Evolutionary conservation across 2,888 invertebrate species (phyloP).

Genomic region (Apeira syringaria): DNA sequence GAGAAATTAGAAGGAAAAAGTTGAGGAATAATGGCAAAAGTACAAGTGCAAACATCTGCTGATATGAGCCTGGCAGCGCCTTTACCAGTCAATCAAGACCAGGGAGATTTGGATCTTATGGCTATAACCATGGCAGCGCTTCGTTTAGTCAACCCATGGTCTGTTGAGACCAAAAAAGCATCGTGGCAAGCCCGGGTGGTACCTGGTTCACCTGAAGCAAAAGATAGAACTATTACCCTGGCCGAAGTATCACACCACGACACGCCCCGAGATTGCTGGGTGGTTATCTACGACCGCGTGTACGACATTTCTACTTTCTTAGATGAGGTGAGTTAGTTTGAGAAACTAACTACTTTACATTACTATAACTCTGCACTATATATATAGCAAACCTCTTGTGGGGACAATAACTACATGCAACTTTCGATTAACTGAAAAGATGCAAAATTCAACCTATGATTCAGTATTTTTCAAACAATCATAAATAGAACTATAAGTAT

Average conservation of each 20-base stretch:
- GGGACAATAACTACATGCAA: too few relatives aligned
- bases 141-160: constrained; percentile 71
- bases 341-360: too few relatives aligned
- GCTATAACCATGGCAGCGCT: constrained; percentile 77
- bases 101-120: constrained; percentile 63
- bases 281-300: constrained; percentile 93
- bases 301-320: constrained; percentile 92
- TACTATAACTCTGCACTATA: too few relatives aligned
- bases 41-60: constrained; percentile 64
- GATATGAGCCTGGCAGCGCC: constrained; percentile 61
- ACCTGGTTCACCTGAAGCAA: constrained; percentile 60
- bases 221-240: constrained; percentile 84
- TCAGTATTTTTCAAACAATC: too few relatives aligned
- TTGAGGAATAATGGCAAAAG: constrained; percentile 57
- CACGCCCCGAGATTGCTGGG: constrained; percentile 89
- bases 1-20: constrained; percentile 3
- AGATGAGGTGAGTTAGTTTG: constrained; percentile 78
- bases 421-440: too few relatives aligned
- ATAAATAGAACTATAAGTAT: too few relatives aligned
- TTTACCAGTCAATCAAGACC: constrained; percentile 56
- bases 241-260: constrained; percentile 91
- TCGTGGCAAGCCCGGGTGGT: constrained; percentile 51
- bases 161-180: constrained; percentile 48
- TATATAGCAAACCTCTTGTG: too few relatives aligned
- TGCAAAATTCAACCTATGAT: too few relatives aligned